Evolutionary conservation across 2,888 invertebrate genomes (phyloP).

Genomic region (Caenorhabditis sp.): DNA sequence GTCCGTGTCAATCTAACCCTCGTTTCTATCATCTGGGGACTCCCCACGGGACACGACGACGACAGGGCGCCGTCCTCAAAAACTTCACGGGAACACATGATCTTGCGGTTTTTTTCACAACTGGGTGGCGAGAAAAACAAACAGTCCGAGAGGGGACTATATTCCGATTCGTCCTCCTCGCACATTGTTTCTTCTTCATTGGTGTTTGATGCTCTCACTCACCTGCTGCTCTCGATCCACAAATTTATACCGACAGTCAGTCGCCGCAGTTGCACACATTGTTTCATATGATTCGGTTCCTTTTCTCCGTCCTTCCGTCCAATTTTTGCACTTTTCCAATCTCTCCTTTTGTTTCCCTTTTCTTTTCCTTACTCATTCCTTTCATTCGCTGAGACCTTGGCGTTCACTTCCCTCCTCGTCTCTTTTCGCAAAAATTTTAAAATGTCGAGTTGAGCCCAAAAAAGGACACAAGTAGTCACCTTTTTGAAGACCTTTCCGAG

Average conservation of each 20-base stretch:
- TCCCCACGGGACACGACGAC: conserved; percentile 32
- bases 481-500: neutral
- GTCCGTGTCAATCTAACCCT: conserved; percentile 40
- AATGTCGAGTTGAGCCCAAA: neutral
- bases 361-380: neutral
- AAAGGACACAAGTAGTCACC: neutral
- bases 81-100: conserved; percentile 48
- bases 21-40: conserved; percentile 40
- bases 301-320: conserved; percentile 1
- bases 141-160: conserved; percentile 34
- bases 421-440: neutral
- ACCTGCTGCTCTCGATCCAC: neutral
- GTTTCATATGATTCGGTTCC: conserved; percentile 29
- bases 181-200: conserved; percentile 55
- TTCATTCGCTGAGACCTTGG: neutral
- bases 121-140: conserved; percentile 59
- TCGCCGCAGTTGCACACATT: conserved; percentile 16
- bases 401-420: neutral
- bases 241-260: conserved; percentile 26
- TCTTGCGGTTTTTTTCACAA: conserved; percentile 42
- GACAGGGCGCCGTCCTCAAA: conserved; percentile 7
- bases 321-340: neutral
- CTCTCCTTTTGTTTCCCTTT: neutral
- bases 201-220: conserved; percentile 58
- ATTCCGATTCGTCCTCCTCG: conserved; percentile 46